A percentile compares a stretch with the other conserved stretches of the same genome.
These are phyloP conservation scores for Petromus typicus DNA, from an alignment of 2,113 vertebrate species.

Conservation along the genomic window DNA sequence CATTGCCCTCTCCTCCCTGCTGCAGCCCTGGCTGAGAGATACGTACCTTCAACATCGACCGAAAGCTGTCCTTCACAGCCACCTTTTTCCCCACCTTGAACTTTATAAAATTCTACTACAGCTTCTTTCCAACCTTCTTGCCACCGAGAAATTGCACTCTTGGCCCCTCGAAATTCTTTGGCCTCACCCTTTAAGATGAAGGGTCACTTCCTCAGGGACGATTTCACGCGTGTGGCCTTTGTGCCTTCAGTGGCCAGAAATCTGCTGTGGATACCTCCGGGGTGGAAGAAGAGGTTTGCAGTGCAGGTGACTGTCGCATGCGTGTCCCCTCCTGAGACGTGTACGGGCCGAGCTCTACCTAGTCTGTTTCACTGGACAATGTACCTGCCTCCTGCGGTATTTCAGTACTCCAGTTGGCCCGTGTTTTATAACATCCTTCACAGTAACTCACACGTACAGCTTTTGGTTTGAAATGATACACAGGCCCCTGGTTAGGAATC, in stretches of 20 bases:
- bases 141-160: too few relatives aligned
- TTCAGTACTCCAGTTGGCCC: constrained; percentile 76
- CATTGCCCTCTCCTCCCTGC: neutral
- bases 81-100: neutral
- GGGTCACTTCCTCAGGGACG: constrained; percentile 65
- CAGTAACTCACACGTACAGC: constrained; percentile 25
- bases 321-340: constrained; percentile 46
- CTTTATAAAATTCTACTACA: neutral
- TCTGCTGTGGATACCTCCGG: constrained; percentile 52
- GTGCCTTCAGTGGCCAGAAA: constrained; percentile 51
- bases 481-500: neutral
- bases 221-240: constrained; percentile 45
- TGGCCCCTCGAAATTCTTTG: constrained; percentile 33
- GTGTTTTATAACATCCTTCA: constrained; percentile 70
- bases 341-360: constrained; percentile 58
- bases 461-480: constrained; percentile 35
- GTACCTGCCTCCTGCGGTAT: constrained; percentile 79
- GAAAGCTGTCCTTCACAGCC: neutral
- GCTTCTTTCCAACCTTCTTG: constrained; percentile 66
- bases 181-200: neutral
- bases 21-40: neutral
- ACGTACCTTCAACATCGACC: neutral
- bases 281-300: constrained; percentile 74
- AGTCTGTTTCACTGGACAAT: constrained; percentile 78
- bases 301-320: constrained; percentile 83